Evolutionary conservation across 2,797 vertebrate species (phyloP), one percentile per base, ranked within the genome.

Genomic region (Octomys mimax): DNA sequence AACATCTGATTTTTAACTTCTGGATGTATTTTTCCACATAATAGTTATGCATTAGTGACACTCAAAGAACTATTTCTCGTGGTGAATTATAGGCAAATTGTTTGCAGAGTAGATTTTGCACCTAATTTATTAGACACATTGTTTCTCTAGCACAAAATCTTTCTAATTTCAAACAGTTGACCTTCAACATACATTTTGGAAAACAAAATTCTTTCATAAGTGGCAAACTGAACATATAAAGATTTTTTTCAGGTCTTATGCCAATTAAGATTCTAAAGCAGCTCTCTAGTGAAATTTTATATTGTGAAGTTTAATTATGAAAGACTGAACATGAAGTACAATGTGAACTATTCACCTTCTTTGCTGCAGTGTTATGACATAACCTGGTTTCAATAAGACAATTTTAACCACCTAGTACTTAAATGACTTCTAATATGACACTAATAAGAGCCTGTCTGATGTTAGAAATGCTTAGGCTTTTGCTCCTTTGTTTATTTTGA

Each of bases 311-410:
- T 91, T 96, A 96, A 97, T 98, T 98, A 98, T 84, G 64, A 98
- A 87, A 83, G 91, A 97, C 88, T 88, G 88, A 86, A 98, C 87
- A 95, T 73, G 89, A 94, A 98, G 96, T 95, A 89, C 92, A 96
- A 61, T 94, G 80, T 98, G 98, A 98, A 98, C 98, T 98, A 66
- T 98, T 98, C 98, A 98, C 98, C 98, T 98, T 96, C 85, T 96
- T 97, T 89, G 97, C 94, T 98, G 95, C 94, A 98, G 81, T 93
- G 92, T 96, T 98, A 82, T 97, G 92, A 93, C 64, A 94, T 95
- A 98, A 98, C 93, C 95, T 97, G 96, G 97, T 97, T 97, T 97
- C 98, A 98, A 93, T 97, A 96, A 97, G 22, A 77, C 97, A 97
- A 91, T 96, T 96, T 70, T 97, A 97, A 97, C 94, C 95, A 83